These are phyloP conservation scores for Cotesia chilonis DNA, from an alignment of 1,140 invertebrate species.

Conservation along the genomic window DNA sequence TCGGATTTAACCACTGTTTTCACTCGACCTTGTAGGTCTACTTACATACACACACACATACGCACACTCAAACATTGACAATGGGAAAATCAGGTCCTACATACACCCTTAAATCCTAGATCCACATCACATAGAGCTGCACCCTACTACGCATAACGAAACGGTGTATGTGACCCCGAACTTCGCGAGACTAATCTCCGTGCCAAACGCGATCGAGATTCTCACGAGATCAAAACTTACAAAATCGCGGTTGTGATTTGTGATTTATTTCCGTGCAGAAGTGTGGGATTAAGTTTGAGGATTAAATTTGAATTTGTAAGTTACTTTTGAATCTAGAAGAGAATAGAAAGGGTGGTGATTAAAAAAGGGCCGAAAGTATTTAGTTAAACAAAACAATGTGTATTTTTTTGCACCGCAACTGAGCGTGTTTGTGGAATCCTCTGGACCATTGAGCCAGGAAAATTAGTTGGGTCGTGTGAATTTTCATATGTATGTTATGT, in stretches of 20 bases:
- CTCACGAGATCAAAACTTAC: conserved; percentile 45
- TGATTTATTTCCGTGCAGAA: conserved; percentile 46
- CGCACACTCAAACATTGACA: conserved; percentile 16
- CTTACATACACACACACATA: conserved; percentile 28
- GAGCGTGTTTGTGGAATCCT: conserved; percentile 20
- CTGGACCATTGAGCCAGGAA: conserved; percentile 19
- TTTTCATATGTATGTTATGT: not conserved
- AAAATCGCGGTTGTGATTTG: conserved; percentile 4
- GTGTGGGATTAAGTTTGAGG: no score
- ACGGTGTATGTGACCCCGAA: conserved; percentile 32
- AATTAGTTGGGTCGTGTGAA: conserved; percentile 27
- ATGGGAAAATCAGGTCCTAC: not conserved
- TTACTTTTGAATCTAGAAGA: not conserved
- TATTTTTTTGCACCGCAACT: conserved; percentile 16
- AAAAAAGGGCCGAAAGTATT: conserved; percentile 15
- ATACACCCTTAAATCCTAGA: not conserved
- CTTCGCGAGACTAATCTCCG: conserved; percentile 51
- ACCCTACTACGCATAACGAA: conserved; percentile 21
- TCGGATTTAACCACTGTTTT: conserved; percentile 47
- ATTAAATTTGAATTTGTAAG: not conserved
- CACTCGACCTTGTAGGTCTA: conserved; percentile 34
- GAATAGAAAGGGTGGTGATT: conserved; percentile 27
- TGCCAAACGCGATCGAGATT: conserved; percentile 53
- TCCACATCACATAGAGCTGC: not conserved
- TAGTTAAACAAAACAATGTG: no score